Evolutionary conservation across 2,113 vertebrate species (phyloP).

Genomic region (Amblyornis subalaris): DNA sequence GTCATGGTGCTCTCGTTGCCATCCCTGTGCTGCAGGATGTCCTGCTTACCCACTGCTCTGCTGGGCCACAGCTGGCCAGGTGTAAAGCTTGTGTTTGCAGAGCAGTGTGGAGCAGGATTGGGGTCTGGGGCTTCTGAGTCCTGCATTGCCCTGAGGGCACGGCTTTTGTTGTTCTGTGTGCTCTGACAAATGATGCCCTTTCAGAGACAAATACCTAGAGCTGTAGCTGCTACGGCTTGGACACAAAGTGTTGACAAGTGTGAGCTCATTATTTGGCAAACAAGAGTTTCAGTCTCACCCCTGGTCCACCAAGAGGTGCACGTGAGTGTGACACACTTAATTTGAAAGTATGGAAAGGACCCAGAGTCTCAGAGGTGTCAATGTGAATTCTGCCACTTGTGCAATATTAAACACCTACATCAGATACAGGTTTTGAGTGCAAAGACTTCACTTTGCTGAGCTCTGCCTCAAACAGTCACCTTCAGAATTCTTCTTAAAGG

Average conservation of each 20-base stretch:
- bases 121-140: not conserved
- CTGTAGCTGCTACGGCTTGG: not conserved
- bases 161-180: fast-evolving
- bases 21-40: not conserved
- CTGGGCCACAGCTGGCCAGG: not conserved
- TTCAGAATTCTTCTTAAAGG: not conserved
- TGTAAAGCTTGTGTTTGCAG: not conserved
- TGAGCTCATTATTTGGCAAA: not conserved
- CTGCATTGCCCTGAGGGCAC: not conserved
- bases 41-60: not conserved
- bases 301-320: not conserved
- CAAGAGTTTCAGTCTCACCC: not conserved
- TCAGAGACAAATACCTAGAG: not conserved
- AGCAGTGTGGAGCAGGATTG: not conserved
- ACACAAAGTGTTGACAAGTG: not conserved
- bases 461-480: not conserved
- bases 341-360: not conserved
- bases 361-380: not conserved
- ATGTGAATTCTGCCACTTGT: not conserved
- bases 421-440: not conserved
- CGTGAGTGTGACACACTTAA: not conserved
- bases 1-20: not conserved
- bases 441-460: not conserved
- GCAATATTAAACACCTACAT: not conserved
- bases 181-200: not conserved